Evolutionary conservation across 2,797 vertebrate species (phyloP), one percentile per base, ranked within the genome.

Genomic region (Onychomys arenicola): DNA sequence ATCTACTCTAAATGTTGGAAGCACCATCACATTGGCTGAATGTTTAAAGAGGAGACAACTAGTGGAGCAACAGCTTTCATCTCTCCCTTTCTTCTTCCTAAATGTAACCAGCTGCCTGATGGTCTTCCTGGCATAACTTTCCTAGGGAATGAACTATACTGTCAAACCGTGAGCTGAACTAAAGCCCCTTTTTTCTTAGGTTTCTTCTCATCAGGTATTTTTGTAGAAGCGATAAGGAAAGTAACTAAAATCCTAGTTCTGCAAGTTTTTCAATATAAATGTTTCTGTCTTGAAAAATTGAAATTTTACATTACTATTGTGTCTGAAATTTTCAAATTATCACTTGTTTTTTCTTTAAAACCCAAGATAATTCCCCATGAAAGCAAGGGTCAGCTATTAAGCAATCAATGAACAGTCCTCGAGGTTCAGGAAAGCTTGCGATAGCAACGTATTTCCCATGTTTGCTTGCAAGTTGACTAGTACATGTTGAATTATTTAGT

Each of bases 221-320:
- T 65, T 65, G 9, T 29, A 34, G 29, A 5, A 84, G 40, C 0
- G 0, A 43, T 34, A 34, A 34, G 40, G 32, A 46, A 63, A 32
- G 59, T 32, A 84, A 46, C 40, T n/a, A 67, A 67, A 49, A n/a
- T 21, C 29, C 6, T 25, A 86, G 19, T 23, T 69, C 65, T 81
- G 4, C 5, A 89, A 57, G 40, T 67, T 86, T 96, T 95, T 84
- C 12, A 57, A 65, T 84, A 81, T 81, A 4, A 94, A 76, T 46
- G 10, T 32, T 57, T 88, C 46, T 34, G 9, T 49, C 73, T 87
- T 91, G 40, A 89, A 19, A 81, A 93, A 59, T 25, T 81, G 34
- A 92, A 81, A 25, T 37, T n/a, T 89, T 76, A 46, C 63, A 46
- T 85, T 34, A 71, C 49, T 59, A 92, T 49, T 75, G 21, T 73